Percentiles rank a stretch among this genome's conserved stretches.
These are phyloP conservation scores for Montipora cactus DNA, from an alignment of 64 coral and sea anemone species.

Conservation along the genomic window DNA sequence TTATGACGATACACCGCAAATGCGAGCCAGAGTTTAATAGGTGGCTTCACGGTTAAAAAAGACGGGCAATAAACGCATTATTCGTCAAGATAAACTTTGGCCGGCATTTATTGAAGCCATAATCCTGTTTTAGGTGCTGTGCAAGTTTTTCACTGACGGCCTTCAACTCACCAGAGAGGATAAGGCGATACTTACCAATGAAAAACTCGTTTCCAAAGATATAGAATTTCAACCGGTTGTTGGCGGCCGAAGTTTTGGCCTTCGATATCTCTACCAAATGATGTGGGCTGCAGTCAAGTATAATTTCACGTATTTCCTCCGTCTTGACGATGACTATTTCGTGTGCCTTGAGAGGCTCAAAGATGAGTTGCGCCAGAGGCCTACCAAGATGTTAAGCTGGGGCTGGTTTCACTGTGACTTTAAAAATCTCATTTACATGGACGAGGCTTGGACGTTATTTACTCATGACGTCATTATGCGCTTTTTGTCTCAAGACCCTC, in stretches of 20 bases:
- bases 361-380: slow-evolving; percentile 43
- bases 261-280: slow-evolving; percentile 56
- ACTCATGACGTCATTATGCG: slow-evolving; percentile 40
- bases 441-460: slow-evolving; percentile 71
- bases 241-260: slow-evolving; percentile 47
- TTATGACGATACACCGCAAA: background rate
- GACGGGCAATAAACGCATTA: too few species aligned
- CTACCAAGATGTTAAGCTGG: slow-evolving; percentile 23
- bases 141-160: slow-evolving; percentile 30
- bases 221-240: slow-evolving; percentile 21
- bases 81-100: too few species aligned
- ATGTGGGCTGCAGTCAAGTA: slow-evolving; percentile 34
- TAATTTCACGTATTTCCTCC: slow-evolving; percentile 54
- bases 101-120: too few species aligned
- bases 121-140: background rate
- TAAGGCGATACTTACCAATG: background rate
- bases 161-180: background rate
- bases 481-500: slow-evolving; percentile 48
- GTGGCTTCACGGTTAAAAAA: too few species aligned
- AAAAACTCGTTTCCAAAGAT: background rate
- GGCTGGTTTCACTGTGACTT: slow-evolving; percentile 22
- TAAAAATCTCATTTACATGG: slow-evolving; percentile 46
- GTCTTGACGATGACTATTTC: slow-evolving; percentile 66
- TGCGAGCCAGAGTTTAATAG: too few species aligned
- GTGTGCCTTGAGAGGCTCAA: slow-evolving; percentile 55